Evolutionary conservation across 2,888 invertebrate species (phyloP).

Genomic region (Amblyjoppa proteus): DNA sequence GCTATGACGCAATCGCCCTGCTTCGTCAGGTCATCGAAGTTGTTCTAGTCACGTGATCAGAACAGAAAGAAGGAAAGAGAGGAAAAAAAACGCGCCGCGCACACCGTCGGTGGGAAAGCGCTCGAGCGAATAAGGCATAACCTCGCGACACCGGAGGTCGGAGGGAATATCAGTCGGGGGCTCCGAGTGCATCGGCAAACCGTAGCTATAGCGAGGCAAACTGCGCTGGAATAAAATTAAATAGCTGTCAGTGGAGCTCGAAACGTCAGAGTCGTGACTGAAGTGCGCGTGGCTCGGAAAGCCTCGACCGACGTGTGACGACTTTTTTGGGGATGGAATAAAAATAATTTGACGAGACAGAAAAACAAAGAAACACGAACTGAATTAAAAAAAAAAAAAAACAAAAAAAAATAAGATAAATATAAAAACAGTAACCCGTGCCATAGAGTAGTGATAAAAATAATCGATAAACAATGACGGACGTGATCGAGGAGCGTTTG

Average conservation of each 20-base stretch:
- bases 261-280: conserved; percentile 4
- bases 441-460: conserved; percentile 11
- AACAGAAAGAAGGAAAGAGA: background rate
- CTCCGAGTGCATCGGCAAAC: conserved; percentile 22
- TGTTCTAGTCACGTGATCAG: conserved; percentile 1
- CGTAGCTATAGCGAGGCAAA: background rate
- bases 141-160: conserved; percentile 41
- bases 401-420: background rate
- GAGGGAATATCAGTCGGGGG: conserved; percentile 29
- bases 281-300: conserved; percentile 2
- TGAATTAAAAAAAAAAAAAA: background rate
- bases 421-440: background rate
- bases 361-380: background rate
- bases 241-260: background rate
- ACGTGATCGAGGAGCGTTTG: conserved; percentile 46
- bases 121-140: conserved; percentile 46
- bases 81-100: conserved; percentile 20
- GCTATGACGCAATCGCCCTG: background rate
- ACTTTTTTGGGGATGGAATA: background rate
- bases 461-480: conserved; percentile 11
- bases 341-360: background rate
- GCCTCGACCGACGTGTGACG: background rate
- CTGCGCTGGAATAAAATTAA: conserved; percentile 10
- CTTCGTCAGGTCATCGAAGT: conserved; percentile 10
- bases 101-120: conserved; percentile 2